Evolutionary conservation across 2,797 vertebrate species (phyloP).

Genomic region (Malurus leucopterus): DNA sequence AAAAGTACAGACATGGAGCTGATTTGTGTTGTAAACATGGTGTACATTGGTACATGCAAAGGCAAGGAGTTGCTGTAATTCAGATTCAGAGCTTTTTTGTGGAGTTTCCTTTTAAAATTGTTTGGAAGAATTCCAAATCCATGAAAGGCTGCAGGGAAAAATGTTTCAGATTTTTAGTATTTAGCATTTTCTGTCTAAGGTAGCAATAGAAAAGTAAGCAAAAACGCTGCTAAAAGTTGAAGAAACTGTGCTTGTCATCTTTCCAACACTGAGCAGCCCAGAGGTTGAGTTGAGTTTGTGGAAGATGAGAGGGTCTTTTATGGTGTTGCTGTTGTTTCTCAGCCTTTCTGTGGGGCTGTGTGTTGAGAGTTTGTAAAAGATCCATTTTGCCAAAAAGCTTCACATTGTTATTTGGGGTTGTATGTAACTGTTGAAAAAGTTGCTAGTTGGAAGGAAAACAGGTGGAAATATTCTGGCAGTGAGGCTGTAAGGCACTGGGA

Average conservation of each 20-base stretch:
- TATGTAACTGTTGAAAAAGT: neutral
- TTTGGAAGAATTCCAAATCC: neutral
- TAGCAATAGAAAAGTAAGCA: neutral
- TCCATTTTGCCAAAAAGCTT: neutral
- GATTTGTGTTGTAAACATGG: fast-evolving
- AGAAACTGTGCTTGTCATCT: neutral
- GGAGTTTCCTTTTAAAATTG: neutral
- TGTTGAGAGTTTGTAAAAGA: neutral
- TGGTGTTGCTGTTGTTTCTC: neutral
- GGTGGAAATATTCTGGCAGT: neutral
- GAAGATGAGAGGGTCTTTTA: neutral
- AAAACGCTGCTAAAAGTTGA: neutral
- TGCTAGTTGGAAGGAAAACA: neutral
- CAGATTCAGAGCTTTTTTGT: neutral
- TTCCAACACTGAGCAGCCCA: neutral
- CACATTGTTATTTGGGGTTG: neutral
- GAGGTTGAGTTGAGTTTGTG: neutral
- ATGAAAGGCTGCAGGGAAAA: neutral
- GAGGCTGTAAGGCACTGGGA: neutral
- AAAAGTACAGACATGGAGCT: neutral
- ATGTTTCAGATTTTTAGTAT: neutral
- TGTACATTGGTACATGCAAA: neutral
- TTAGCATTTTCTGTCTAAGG: neutral
- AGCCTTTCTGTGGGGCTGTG: neutral
- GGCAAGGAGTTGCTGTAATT: neutral